A percentile compares a stretch with the other conserved stretches of the same genome.
Evolutionary conservation across 2,888 invertebrate genomes (phyloP).

Genomic region (Eretmocerus hayati): DNA sequence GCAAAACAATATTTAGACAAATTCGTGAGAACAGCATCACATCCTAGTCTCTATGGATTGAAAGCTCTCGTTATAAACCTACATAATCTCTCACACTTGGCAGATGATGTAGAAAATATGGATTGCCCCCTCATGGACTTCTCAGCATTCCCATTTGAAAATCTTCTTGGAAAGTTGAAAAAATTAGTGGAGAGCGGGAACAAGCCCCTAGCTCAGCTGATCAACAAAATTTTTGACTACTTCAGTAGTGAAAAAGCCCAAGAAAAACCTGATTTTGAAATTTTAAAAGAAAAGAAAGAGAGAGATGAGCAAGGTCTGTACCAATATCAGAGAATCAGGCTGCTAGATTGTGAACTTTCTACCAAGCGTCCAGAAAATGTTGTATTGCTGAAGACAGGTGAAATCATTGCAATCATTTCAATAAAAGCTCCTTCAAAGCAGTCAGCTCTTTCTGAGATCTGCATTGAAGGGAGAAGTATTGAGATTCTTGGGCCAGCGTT

Average conservation of each 20-base stretch:
- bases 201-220: background rate
- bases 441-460: too few relatives aligned
- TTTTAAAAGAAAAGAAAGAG: too few relatives aligned
- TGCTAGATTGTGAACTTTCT: background rate
- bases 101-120: background rate
- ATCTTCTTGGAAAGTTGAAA: background rate
- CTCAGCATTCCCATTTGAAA: background rate
- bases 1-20: background rate
- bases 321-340: too few relatives aligned
- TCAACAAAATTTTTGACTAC: background rate
- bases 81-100: background rate
- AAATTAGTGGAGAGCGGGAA: background rate
- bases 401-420: background rate
- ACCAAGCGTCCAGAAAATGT: background rate
- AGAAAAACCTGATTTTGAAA: too few relatives aligned
- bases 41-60: background rate
- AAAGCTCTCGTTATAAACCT: background rate
- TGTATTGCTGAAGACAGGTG: background rate
- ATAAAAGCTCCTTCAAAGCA: too few relatives aligned
- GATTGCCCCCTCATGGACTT: background rate
- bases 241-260: too few relatives aligned
- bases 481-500: too few relatives aligned
- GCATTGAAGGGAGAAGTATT: too few relatives aligned
- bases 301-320: too few relatives aligned
- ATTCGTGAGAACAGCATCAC: background rate